Evolutionary conservation across 2,888 invertebrate genomes (phyloP).

Genomic region (Boloria euphrosyne): DNA sequence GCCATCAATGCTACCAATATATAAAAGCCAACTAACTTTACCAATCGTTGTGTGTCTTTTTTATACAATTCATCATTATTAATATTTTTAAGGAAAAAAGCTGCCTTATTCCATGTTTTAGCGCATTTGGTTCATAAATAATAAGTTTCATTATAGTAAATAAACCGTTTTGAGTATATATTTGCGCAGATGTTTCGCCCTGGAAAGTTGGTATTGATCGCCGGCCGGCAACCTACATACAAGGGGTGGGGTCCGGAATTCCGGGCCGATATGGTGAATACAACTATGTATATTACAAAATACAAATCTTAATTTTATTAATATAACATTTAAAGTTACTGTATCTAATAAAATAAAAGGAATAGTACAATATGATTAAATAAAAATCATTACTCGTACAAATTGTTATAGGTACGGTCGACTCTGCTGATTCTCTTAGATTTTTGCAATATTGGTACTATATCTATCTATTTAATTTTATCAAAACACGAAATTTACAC

Average conservation of each 20-base stretch:
- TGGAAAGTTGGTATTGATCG: slow-evolving; percentile 45
- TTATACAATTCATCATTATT: slow-evolving; percentile 12
- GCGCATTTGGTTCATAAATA: background rate
- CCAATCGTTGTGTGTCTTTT: slow-evolving; percentile 37
- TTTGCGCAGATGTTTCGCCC: slow-evolving; percentile 41
- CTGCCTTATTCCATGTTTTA: background rate
- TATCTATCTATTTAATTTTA: too few relatives aligned
- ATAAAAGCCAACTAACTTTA: slow-evolving; percentile 34
- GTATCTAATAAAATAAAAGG: background rate
- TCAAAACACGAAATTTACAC: too few relatives aligned
- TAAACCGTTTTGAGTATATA: slow-evolving; percentile 12
- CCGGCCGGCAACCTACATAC: slow-evolving; percentile 44
- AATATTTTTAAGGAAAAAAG: background rate
- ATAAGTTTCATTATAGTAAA: background rate
- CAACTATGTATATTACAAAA: background rate
- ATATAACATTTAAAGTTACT: background rate
- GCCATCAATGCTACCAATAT: slow-evolving; percentile 57
- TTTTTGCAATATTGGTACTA: too few relatives aligned
- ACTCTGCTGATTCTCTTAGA: too few relatives aligned
- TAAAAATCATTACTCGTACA: too few relatives aligned
- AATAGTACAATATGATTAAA: background rate
- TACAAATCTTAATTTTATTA: slow-evolving; percentile 7
- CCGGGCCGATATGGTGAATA: slow-evolving; percentile 18
- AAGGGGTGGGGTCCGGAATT: slow-evolving; percentile 34
- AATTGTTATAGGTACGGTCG: too few relatives aligned